Base-by-base conservation (phyloP, 2,797 vertebrate species). In the Alosa sapidissima region DNA sequence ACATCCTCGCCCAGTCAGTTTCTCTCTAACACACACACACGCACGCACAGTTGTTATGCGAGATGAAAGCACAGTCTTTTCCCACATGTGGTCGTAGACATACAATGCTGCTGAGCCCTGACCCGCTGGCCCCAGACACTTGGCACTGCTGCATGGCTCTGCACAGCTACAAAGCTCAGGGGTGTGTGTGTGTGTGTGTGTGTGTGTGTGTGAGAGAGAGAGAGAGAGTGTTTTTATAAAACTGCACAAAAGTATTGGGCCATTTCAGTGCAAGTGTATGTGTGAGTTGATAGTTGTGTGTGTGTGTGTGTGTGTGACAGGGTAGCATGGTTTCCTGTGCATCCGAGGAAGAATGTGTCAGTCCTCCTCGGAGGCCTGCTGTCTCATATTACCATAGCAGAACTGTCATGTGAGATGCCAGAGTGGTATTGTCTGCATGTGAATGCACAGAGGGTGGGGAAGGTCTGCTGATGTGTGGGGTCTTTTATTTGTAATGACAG, bases 341-440 rank as follows among this genome's bases (percentile, higher is more conserved):
- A 75, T 45, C 68, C 1, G 5, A 75, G 68, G 33, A 75, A 45
- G 68, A 75, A 75, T 75, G 68, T 75, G 36, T 75, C 68, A 16
- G 68, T 75, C 24, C 65, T 75, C 24, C 65, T 36, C 33, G 36
- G 13, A 14, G 68, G 62, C 62, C 33, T 41, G 33, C 68, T 14
- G 33, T 75, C 68, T 75, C 68, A 75, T 75, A 41, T 75, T 75
- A 75, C 68, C 68, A 75, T 75, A 75, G 68, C 68, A 75, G 68
- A 33, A 75, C 16, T 75, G 68, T 75, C 68, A 75, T 19, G 36
- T 19, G 68, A 75, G 33, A 75, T 36, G 68, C 28, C 5, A 0
- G 33, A 16, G 33, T 75, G 33, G 33, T 65, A 65, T 65, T 65
- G 62, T 65, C 24, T 65, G 62, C 24, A 33, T 65, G 62, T 65